Percentiles rank a stretch among this genome's conserved stretches.
Conservation (phyloP, 1,140 invertebrate species). For the Calephelis virginiensis region DNA sequence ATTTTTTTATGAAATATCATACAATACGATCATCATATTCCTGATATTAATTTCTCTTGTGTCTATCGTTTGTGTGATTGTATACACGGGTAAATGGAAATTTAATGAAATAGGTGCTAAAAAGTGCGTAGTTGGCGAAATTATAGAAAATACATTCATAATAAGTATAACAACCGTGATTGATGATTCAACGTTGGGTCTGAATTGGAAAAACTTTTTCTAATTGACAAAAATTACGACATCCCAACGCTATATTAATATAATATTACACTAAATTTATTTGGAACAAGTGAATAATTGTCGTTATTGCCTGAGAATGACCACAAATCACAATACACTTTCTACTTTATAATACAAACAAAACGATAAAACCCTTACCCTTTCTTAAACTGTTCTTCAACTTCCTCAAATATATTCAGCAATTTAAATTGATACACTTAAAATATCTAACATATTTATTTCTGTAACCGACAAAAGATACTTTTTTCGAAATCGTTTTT, state of each 20-base stretch:
- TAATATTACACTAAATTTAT: constrained; percentile 19
- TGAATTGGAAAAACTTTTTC: neutral
- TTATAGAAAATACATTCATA: constrained; percentile 20
- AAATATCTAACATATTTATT: constrained; percentile 59
- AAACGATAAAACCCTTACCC: constrained; percentile 65
- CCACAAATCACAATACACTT: constrained; percentile 39
- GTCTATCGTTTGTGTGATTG: too few species aligned
- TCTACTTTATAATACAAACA: constrained; percentile 62
- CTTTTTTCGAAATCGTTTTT: constrained; percentile 69
- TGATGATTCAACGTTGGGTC: constrained; percentile 53
- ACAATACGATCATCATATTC: too few species aligned
- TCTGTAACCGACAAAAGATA: constrained; percentile 63
- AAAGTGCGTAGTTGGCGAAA: constrained; percentile 31
- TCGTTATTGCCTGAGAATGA: constrained; percentile 56
- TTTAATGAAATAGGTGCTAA: too few species aligned
- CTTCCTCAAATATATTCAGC: constrained; percentile 14
- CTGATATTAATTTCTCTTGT: too few species aligned
- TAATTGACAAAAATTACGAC: neutral
- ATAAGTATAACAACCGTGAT: constrained; percentile 40
- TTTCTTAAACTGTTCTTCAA: constrained; percentile 37
- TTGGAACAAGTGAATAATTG: constrained; percentile 55
- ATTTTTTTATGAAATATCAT: too few species aligned
- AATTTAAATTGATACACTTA: constrained; percentile 31
- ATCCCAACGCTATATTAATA: neutral
- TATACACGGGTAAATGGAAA: too few species aligned